Percentiles rank a stretch among this genome's conserved stretches.
These are phyloP conservation scores for Strigamia transsilvanica DNA, from an alignment of 2,888 invertebrate genomes.

Conservation along the genomic window DNA sequence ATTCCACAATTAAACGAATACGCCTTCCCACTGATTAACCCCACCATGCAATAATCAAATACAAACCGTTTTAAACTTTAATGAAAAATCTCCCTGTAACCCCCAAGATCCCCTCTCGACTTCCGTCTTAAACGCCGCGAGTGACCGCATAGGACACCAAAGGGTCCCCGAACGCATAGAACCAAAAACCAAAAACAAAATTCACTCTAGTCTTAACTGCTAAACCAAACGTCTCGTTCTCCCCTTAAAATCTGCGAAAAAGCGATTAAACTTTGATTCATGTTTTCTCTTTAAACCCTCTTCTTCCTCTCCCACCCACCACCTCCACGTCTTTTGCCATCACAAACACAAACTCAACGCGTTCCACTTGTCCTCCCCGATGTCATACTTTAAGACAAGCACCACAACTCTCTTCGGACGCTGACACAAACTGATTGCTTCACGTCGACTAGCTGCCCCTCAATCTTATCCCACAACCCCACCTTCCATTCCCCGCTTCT, in stretches of 20 bases:
- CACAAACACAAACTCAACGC: constrained; percentile 43
- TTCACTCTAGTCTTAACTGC: too few species aligned
- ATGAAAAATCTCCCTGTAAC: constrained; percentile 45
- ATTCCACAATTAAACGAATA: too few species aligned
- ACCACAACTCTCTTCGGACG: constrained; percentile 46
- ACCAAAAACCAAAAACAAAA: too few species aligned
- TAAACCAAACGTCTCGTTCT: too few species aligned
- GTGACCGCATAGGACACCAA: too few species aligned
- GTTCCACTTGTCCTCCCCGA: constrained; percentile 49
- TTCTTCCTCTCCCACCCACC: neutral
- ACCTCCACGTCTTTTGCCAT: constrained; percentile 1
- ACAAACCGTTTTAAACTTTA: neutral
- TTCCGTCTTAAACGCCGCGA: too few species aligned
- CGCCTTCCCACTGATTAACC: neutral
- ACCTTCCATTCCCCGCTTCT: neutral
- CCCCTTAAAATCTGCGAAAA: constrained; percentile 4
- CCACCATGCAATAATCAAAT: too few species aligned
- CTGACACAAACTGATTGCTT: constrained; percentile 47
- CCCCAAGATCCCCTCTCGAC: too few species aligned
- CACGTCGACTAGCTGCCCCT: constrained; percentile 37
- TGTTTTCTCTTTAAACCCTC: neutral
- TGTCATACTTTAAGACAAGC: constrained; percentile 49
- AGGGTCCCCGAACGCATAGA: too few species aligned
- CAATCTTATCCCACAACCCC: constrained; percentile 29
- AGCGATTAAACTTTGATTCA: constrained; percentile 44